Conservation (phyloP, 2,888 invertebrate genomes). For the Sepiola atlantica region DNA sequence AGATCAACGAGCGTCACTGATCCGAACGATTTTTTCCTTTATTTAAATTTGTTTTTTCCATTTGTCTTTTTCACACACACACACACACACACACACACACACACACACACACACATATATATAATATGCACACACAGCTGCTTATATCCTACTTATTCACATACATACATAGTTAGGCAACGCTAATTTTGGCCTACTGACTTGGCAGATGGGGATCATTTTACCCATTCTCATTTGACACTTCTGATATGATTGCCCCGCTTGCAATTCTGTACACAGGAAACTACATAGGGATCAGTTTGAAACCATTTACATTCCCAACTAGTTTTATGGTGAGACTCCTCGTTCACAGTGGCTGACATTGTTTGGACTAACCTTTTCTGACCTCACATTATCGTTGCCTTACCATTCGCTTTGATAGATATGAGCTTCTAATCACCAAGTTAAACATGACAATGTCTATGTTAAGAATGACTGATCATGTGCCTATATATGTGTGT, state of each 20-base stretch:
- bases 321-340: not conserved
- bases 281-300: slow-evolving; percentile 6
- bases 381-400: not conserved
- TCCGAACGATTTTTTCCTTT: too few species aligned
- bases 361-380: slow-evolving; percentile 1
- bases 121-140: not conserved
- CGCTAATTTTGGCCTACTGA: not conserved
- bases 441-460: not conserved
- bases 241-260: not conserved
- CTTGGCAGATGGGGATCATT: not conserved
- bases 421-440: slow-evolving; percentile 13
- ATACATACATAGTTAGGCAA: not conserved
- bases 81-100: not conserved
- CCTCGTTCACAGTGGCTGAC: not conserved
- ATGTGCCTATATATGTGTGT: not conserved
- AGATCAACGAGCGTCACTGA: too few species aligned
- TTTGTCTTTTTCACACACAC: too few species aligned
- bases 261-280: slow-evolving; percentile 13
- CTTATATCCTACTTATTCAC: not conserved
- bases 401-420: not conserved
- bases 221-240: not conserved
- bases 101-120: not conserved
- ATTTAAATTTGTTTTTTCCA: too few species aligned
- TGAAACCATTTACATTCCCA: not conserved
- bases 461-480: not conserved